Conservation (phyloP, 1,140 invertebrate genomes). For the Diorhabda elongata region DNA sequence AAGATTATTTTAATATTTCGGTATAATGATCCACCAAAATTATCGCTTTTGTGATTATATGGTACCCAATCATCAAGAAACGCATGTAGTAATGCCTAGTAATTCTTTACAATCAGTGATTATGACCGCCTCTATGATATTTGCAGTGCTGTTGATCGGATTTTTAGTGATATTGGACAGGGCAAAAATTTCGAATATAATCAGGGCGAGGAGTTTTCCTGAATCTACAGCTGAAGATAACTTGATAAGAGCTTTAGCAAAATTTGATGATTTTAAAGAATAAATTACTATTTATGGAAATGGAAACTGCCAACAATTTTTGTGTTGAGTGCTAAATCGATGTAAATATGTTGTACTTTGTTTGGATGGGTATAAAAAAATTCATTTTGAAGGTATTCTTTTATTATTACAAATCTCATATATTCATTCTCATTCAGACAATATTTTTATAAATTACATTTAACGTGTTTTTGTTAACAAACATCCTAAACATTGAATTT, state of each 20-base stretch:
- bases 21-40: not conserved
- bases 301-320: no score
- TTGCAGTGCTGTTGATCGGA: conserved; percentile 24
- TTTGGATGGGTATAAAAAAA: no score
- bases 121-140: conserved; percentile 23
- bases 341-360: no score
- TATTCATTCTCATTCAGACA: no score
- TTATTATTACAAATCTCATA: no score
- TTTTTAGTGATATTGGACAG: conserved; percentile 27
- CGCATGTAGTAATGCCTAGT: conserved; percentile 14
- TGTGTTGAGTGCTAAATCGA: no score
- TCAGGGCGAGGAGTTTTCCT: conserved; percentile 16
- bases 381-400: no score
- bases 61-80: not conserved
- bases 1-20: no score
- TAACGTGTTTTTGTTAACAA: no score
- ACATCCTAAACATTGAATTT: no score
- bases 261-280: conserved; percentile 3
- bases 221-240: conserved; percentile 6
- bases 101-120: conserved; percentile 18
- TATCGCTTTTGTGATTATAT: conserved; percentile 45
- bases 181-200: conserved; percentile 23
- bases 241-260: conserved; percentile 13
- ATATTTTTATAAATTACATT: no score
- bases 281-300: no score